Evolutionary conservation across 53 echinoderm and acorn worm species (phyloP), one percentile per base, ranked within the genome.

Genomic region (Pentamera pediparva): DNA sequence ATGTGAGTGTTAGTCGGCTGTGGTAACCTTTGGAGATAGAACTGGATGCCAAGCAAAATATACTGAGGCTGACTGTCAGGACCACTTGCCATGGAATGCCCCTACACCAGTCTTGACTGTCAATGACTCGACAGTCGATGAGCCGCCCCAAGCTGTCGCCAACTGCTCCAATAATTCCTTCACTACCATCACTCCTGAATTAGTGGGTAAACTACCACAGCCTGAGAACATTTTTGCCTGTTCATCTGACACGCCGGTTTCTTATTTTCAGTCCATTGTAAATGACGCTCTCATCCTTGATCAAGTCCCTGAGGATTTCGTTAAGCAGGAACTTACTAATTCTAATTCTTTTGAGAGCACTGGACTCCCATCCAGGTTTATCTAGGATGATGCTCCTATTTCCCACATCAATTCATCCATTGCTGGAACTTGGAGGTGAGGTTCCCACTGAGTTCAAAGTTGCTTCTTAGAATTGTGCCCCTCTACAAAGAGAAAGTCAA

Each of bases 371-470:
- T 67, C 69, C 7, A 47, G 59, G 21, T 76, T 59, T 35, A 30
- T 76, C 17, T 55, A 62, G 29, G 77, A 83, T 43, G 67, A 62
- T 73, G 83, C 83, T 39, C 17, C 39, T 26, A 53, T 41, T 10
- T 41, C 47, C n/a, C n/a, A n/a, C n/a, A n/a, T n/a, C n/a, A n/a
- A n/a, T n/a, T n/a, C n/a, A n/a, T n/a, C n/a, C n/a, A n/a, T n/a
- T n/a, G n/a, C n/a, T n/a, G n/a, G n/a, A n/a, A n/a, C n/a, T n/a
- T n/a, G n/a, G n/a, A n/a, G n/a, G n/a, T n/a, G n/a, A n/a, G n/a
- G n/a, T n/a, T n/a, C n/a, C n/a, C n/a, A n/a, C n/a, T n/a, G n/a
- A n/a, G n/a, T n/a, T n/a, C n/a, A n/a, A n/a, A n/a, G n/a, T n/a
- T n/a, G n/a, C n/a, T n/a, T n/a, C n/a, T n/a, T n/a, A n/a, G n/a